Base-by-base conservation (phyloP, 2,888 invertebrate genomes). In the Blera fallax region DNA sequence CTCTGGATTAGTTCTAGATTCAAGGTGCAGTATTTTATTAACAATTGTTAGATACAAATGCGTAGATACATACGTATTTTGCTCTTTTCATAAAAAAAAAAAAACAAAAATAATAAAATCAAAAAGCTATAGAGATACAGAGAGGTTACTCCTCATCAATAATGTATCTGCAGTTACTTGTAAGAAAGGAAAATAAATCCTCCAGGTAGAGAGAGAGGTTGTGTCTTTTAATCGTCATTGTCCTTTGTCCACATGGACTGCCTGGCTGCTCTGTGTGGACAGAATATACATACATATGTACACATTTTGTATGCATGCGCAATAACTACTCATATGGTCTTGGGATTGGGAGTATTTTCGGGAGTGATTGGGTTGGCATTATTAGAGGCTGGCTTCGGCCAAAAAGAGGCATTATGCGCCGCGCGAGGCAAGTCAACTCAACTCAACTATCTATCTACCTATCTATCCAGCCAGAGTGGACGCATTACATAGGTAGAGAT, bases 291-390 rank as follows among this genome's bases (percentile, higher is more conserved):
- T 50, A 76, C 45, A 77, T 62, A 40, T 58, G 27, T 50, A 76
- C 45, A 77, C 45, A 81, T 85, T 80, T 85, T 60, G 81, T 81
- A 85, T 85, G 85, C 85, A 85, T 85, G 85, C 85, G 85, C 85
- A 85, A 81, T 85, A 85, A 85, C 85, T 85, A 85, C 85, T 85
- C 85, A 85, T 85, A 85, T 81, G 85, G 85, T 85, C 81, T 58
- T 62, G 29, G 76, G 74, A 85, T 85, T 85, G 85, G 85, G 81
- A 85, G 85, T 72, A 85, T 85, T 81, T 85, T 85, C 76, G 85
- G 85, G 85, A 85, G 81, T 77, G 85, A 85, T 85, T 85, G 85
- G 85, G 85, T 81, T 77, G 85, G 76, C 72, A 81, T 85, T 85
- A 85, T 81, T 77, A 76, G 85, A 81, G 80, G 85, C 85, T 85